Evolutionary conservation across 2,113 vertebrate species (phyloP).

Genomic region (Thymallus thymallus): DNA sequence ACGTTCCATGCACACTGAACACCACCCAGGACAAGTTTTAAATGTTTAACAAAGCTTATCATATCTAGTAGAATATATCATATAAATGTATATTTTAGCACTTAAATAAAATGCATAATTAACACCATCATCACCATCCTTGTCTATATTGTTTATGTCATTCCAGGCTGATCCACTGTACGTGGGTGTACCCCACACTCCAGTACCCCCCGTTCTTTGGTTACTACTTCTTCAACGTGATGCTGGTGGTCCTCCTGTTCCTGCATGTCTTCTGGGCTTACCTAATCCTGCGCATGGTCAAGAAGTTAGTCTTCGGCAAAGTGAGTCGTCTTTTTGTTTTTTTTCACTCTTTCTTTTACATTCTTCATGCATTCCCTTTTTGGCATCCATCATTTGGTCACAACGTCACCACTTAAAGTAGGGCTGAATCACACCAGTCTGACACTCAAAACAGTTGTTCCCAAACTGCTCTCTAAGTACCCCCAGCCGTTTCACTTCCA

Average conservation of each 20-base stretch:
- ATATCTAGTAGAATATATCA: neutral
- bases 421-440: too few relatives aligned
- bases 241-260: slow-evolving; percentile 80
- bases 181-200: slow-evolving; percentile 78
- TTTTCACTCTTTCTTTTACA: too few relatives aligned
- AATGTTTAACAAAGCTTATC: neutral
- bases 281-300: slow-evolving; percentile 85
- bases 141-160: neutral
- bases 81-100: too few relatives aligned
- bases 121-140: too few relatives aligned
- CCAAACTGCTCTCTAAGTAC: too few relatives aligned
- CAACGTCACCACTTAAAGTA: too few relatives aligned
- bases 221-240: slow-evolving; percentile 88
- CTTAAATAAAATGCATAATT: neutral
- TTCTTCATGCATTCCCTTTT: too few relatives aligned
- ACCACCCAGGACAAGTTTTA: neutral
- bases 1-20: too few relatives aligned
- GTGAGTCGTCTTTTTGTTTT: slow-evolving; percentile 72
- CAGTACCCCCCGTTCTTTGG: slow-evolving; percentile 84
- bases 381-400: too few relatives aligned
- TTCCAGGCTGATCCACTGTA: slow-evolving; percentile 89
- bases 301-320: slow-evolving; percentile 79
- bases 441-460: too few relatives aligned
- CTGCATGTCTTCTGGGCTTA: slow-evolving; percentile 94
- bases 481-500: too few relatives aligned